Evolutionary conservation across 2,797 vertebrate genomes (phyloP), one percentile per base, ranked within the genome.

Genomic region (Myiotriccus ornatus): DNA sequence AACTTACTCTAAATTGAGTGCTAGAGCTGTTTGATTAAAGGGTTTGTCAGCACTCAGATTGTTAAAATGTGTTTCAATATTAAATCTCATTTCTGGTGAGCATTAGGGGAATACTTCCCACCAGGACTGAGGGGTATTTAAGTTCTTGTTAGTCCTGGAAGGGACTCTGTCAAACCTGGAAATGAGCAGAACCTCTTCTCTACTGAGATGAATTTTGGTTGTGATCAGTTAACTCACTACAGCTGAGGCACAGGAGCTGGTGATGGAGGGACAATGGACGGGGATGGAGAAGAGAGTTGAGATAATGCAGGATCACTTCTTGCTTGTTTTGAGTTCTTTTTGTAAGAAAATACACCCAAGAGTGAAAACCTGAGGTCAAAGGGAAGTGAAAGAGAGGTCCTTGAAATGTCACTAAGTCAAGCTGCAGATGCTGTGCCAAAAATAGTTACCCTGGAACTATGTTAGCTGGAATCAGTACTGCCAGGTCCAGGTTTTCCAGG

Each of bases 21-120:
- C n/a, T 89, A 56, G 71, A 85, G 68, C 78, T 57, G 44, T 73
- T 92, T 87, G 67, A 50, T 96, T 94, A 88, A 74, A 90, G 41
- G 56, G n/a, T 90, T 44, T 94, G 81, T 83, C 78, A 95, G 52
- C 44, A 71, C 49, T 57, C 44, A 15, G 0, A 2, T 75, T 87
- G 35, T 77, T 89, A 65, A 46, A 70, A 71, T 56, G 35, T 41
- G 14, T 52, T 95, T 80, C 88, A 81, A 81, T 77, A 46, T 35
- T 77, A 84, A 81, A 74, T 80, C 28, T 32, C 49, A 18, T 55
- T 93, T 32, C 41, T 74, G n/a, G 37, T 77, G 78, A 74, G 56
- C 10, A 17, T 39, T 34, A 49, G n/a, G 76, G 50, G 69, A 84
- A 39, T 2, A 3, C 10, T 81, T 67, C 47, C 15, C 32, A 24